Percentiles rank a stretch among this genome's conserved stretches.
These are phyloP conservation scores for Agrypnia vestita DNA, from an alignment of 1,140 invertebrate genomes.

Conservation along the genomic window DNA sequence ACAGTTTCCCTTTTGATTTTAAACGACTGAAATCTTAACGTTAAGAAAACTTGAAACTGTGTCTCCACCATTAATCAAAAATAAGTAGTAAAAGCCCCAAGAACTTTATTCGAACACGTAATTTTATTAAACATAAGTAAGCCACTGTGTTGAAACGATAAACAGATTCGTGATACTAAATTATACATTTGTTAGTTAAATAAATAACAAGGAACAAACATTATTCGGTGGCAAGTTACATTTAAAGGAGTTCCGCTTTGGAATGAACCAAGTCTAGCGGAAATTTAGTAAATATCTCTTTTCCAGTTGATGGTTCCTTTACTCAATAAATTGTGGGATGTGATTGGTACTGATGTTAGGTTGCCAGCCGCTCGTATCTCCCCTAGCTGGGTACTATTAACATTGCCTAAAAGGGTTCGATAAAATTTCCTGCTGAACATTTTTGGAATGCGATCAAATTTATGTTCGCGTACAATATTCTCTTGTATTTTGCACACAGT, in stretches of 20 bases:
- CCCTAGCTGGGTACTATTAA: background rate
- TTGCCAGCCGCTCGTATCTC: background rate
- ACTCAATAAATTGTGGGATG: slow-evolving; percentile 22
- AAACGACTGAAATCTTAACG: too few relatives aligned
- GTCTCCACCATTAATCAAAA: too few relatives aligned
- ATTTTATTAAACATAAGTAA: background rate
- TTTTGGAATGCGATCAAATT: background rate
- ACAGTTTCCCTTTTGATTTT: too few relatives aligned
- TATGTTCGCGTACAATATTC: too few relatives aligned
- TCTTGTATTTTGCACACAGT: too few relatives aligned
- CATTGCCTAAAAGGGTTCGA: background rate
- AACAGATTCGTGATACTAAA: slow-evolving; percentile 2
- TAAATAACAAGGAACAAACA: slow-evolving; percentile 17
- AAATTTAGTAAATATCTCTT: slow-evolving; percentile 34
- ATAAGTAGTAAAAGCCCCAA: too few relatives aligned
- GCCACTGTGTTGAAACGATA: background rate
- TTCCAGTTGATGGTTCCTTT: slow-evolving; percentile 26
- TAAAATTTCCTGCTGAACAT: background rate
- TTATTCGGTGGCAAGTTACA: slow-evolving; percentile 16
- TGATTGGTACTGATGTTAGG: background rate
- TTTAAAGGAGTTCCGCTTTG: slow-evolving; percentile 32
- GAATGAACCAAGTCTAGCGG: slow-evolving; percentile 21
- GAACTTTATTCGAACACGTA: too few relatives aligned
- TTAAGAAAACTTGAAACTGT: too few relatives aligned
- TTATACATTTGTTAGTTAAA: slow-evolving; percentile 20